Percentiles rank a stretch among this genome's conserved stretches.
Conservation (phyloP, 2,888 invertebrate species). For the Geotrupes spiniger region DNA sequence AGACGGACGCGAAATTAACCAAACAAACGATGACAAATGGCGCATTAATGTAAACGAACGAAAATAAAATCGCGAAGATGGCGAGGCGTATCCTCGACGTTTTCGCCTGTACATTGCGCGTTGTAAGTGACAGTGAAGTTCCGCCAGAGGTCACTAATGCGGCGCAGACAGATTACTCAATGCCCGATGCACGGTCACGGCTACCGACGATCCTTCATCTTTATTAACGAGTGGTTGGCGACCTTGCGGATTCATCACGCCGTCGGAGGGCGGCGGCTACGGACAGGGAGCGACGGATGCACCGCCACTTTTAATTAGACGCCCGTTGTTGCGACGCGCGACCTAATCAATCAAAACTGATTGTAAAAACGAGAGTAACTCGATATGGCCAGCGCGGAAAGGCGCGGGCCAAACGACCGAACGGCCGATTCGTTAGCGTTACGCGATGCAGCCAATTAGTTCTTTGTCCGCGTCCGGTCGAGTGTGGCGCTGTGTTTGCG, state of each 20-base stretch:
- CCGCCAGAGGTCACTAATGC: slow-evolving; percentile 28
- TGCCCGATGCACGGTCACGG: slow-evolving; percentile 30
- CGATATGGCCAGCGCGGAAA: slow-evolving; percentile 23
- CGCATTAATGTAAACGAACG: slow-evolving; percentile 13
- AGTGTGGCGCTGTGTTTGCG: slow-evolving; percentile 23
- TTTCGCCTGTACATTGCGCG: slow-evolving; percentile 1
- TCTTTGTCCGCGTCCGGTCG: slow-evolving; percentile 33
- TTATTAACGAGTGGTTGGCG: slow-evolving; percentile 31
- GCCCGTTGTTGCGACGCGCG: slow-evolving; percentile 17
- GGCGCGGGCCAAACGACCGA: slow-evolving; percentile 1
- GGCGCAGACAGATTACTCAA: slow-evolving; percentile 32
- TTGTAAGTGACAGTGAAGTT: slow-evolving; percentile 29
- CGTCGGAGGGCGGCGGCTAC: too few relatives aligned
- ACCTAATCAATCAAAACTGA: slow-evolving; percentile 26
- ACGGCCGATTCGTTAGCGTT: slow-evolving; percentile 17
- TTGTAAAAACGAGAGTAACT: slow-evolving; percentile 27
- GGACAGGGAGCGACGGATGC: slow-evolving; percentile 27
- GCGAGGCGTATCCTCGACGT: slow-evolving; percentile 2
- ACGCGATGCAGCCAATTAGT: slow-evolving; percentile 36
- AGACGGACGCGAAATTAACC: slow-evolving; percentile 5
- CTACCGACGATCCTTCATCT: slow-evolving; percentile 30
- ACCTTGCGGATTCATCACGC: slow-evolving; percentile 29
- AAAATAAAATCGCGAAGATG: slow-evolving; percentile 1
- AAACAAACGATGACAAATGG: slow-evolving; percentile 15
- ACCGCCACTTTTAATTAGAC: slow-evolving; percentile 22